These are phyloP conservation scores for Nipponia nippon DNA, from an alignment of 2,113 vertebrate genomes.

Conservation along the genomic window DNA sequence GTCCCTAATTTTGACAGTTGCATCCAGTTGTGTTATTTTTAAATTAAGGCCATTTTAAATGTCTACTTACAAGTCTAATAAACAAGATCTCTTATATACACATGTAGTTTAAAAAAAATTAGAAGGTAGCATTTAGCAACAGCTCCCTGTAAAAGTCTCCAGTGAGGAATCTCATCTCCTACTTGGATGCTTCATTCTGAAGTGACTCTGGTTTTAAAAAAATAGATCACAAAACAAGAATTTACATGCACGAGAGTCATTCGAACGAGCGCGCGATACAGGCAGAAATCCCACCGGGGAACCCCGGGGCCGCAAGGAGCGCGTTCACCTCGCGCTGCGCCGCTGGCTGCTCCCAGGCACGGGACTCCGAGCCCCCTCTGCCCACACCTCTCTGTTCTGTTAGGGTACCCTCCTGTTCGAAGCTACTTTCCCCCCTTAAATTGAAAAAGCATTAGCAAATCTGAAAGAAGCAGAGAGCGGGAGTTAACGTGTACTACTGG, in stretches of 20 bases:
- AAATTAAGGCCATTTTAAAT: constrained; percentile 71
- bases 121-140: not conserved
- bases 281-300: not conserved
- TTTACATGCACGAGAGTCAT: not conserved
- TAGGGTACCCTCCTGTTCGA: not conserved
- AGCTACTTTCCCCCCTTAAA: not conserved
- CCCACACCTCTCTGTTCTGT: not conserved
- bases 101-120: not conserved
- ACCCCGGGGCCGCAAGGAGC: not conserved
- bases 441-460: not conserved
- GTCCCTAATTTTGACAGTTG: not conserved
- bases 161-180: not conserved
- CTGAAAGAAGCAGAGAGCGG: not conserved
- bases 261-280: accelerated
- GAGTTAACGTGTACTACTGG: accelerated
- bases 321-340: accelerated
- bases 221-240: not conserved
- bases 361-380: not conserved
- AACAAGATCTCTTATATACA: constrained; percentile 56
- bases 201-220: not conserved
- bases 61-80: constrained; percentile 46
- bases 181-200: not conserved
- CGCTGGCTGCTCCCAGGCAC: not conserved
- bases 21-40: not conserved
- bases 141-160: not conserved